phyloP scores from a whole-genome alignment of 1,140 invertebrate genomes.

The Diorhabda sublineata region DNA sequence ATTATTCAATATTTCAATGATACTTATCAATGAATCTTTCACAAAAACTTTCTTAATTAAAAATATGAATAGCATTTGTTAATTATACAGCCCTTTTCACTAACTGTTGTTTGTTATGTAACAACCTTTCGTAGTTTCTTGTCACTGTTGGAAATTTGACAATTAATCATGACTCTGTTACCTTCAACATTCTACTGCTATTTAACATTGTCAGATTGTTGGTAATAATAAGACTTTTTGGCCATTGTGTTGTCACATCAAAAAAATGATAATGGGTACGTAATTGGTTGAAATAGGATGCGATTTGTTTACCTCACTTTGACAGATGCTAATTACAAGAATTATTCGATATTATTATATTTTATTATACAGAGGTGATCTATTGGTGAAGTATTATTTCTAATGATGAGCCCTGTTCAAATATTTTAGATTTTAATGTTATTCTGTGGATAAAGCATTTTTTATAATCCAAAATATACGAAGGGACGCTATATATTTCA shows the following conservation, averaged over 20 bases:
- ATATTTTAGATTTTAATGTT: no score
- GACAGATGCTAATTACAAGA: no score
- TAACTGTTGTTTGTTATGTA: neutral
- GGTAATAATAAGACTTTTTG: neutral
- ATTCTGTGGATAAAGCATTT: no score
- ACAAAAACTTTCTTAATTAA: neutral
- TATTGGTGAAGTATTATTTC: no score
- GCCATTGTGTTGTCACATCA: neutral
- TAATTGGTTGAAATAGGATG: neutral
- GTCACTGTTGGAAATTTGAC: conserved; percentile 2
- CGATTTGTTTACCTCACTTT: no score
- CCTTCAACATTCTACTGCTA: neutral
- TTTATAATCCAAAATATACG: no score
- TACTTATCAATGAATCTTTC: no score
- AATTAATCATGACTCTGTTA: conserved; percentile 1
- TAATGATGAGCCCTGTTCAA: no score
- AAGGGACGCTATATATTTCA: no score
- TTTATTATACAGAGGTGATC: no score
- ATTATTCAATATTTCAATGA: neutral
- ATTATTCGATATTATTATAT: no score
- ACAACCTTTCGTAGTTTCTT: neutral
- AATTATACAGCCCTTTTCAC: neutral
- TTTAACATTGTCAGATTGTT: neutral
- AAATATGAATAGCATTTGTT: neutral
- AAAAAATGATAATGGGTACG: neutral